Evolutionary conservation across 2,888 invertebrate genomes (phyloP), one percentile per base, ranked within the genome.

Genomic region (Tachina grossa): DNA sequence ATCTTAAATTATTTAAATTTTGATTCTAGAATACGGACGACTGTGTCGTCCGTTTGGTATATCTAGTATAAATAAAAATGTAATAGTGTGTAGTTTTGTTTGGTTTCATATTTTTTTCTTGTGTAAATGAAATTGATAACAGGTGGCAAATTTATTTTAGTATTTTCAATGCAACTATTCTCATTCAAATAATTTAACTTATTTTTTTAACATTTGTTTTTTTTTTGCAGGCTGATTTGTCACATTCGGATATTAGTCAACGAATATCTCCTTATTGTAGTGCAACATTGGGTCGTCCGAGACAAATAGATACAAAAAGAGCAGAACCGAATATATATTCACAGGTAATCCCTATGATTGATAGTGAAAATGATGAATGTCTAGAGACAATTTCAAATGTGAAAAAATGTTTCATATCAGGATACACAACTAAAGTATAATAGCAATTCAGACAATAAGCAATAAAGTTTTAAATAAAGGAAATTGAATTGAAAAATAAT

Each of bases 271-370:
- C 92, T 55, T 93, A 92, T 81, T 92, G 92, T 89, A 93, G 92
- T 88, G 92, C 93, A 87, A 93, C 93, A 63, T 87, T 93, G 87
- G 93, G 93, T 79, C 90, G 93, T 59, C 93, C 92, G 55, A 89
- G 93, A 87, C 92, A 92, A 88, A 85, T 91, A 86, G 92, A 93
- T 75, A 87, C 91, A 84, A 92, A 92, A 88, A 91, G 92, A 39
- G 90, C 91, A 79, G 93, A 93, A 87, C 93, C 93, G 80, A 92
- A 92, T 84, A 93, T 93, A 88, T 93, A 93, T 88, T 92, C 93
- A 85, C 93, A 93, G 92, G 93, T 93, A 93, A 92, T 90, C 90
- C 90, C 92, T 89, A 91, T 91, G 89, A 90, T 90, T 88, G 90
- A 92, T 87, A 89, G 89, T 88, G 90, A 90, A 68, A 89, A 89